Evolutionary conservation across 2,797 vertebrate species (phyloP).

Genomic region (Rhyacichthys aspro): DNA sequence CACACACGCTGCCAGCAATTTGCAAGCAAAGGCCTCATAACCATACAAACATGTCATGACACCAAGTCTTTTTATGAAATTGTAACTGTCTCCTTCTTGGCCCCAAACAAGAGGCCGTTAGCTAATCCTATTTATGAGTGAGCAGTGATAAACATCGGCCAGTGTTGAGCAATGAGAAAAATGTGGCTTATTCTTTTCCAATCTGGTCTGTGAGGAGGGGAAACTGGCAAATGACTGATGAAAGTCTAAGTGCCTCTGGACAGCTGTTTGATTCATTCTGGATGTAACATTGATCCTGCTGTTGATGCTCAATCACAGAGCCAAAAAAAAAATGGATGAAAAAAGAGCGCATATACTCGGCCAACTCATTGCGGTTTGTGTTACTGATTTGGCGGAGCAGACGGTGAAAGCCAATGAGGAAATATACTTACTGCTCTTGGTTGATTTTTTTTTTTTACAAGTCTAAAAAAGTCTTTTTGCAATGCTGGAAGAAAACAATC

Average conservation of each 20-base stretch:
- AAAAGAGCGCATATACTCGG: constrained; percentile 1
- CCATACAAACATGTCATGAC: constrained; percentile 20
- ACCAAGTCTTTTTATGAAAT: constrained; percentile 19
- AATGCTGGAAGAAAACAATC: no score
- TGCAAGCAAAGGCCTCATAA: background rate
- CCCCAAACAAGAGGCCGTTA: constrained; percentile 5
- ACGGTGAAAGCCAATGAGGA: constrained; percentile 53
- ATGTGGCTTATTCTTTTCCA: constrained; percentile 47
- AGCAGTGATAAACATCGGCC: constrained; percentile 42
- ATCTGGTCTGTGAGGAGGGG: constrained; percentile 42
- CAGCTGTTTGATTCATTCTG: constrained; percentile 65
- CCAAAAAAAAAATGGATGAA: constrained; percentile 46
- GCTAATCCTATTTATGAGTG: constrained; percentile 31
- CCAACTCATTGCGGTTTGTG: constrained; percentile 47
- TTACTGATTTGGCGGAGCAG: constrained; percentile 49
- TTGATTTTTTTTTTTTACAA: background rate
- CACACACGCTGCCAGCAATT: background rate
- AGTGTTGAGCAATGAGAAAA: constrained; percentile 54
- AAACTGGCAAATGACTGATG: constrained; percentile 59
- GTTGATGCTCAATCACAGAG: constrained; percentile 60
- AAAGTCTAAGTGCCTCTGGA: constrained; percentile 54
- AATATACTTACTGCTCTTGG: constrained; percentile 50
- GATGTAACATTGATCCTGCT: constrained; percentile 58
- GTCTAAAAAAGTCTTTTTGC: no score
- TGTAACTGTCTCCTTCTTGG: constrained; percentile 14